These are phyloP conservation scores for Acrobasis consociella DNA, from an alignment of 2,888 invertebrate genomes.

Conservation along the genomic window DNA sequence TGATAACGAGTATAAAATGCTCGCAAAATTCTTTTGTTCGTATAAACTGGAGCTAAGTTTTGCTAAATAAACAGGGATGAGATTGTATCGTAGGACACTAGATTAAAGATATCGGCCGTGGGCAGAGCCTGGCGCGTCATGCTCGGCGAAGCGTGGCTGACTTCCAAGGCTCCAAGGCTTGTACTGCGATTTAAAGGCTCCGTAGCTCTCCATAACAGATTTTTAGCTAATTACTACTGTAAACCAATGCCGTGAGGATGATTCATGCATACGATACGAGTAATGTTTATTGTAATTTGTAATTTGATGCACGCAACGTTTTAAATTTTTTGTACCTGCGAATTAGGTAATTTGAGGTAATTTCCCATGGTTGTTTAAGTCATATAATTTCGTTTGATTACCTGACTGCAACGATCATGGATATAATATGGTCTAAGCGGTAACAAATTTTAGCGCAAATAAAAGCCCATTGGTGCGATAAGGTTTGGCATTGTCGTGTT, in stretches of 20 bases:
- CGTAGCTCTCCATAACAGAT: conserved; percentile 54
- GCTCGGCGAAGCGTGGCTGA: conserved; percentile 69
- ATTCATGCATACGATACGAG: conserved; percentile 25
- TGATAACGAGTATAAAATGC: background rate
- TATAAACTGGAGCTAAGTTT: conserved; percentile 10
- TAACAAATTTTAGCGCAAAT: background rate
- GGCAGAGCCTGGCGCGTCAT: conserved; percentile 63
- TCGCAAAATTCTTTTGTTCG: conserved; percentile 8
- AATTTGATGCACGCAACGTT: conserved; percentile 7
- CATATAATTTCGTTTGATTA: too few species aligned
- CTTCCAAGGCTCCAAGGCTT: conserved; percentile 75
- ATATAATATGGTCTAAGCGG: background rate
- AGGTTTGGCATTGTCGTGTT: background rate
- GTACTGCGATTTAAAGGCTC: conserved; percentile 57
- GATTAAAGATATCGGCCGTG: conserved; percentile 67
- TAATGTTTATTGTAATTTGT: background rate
- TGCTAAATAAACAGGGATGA: conserved; percentile 33
- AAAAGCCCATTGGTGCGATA: background rate
- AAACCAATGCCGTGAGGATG: conserved; percentile 37
- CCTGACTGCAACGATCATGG: too few species aligned
- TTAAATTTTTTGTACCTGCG: background rate
- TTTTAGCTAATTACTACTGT: conserved; percentile 45
- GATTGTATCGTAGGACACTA: conserved; percentile 49
- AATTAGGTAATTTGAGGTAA: background rate
- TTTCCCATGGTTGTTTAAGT: background rate